Conservation (phyloP, 2,888 invertebrate species). For the Tetranychus truncatus region DNA sequence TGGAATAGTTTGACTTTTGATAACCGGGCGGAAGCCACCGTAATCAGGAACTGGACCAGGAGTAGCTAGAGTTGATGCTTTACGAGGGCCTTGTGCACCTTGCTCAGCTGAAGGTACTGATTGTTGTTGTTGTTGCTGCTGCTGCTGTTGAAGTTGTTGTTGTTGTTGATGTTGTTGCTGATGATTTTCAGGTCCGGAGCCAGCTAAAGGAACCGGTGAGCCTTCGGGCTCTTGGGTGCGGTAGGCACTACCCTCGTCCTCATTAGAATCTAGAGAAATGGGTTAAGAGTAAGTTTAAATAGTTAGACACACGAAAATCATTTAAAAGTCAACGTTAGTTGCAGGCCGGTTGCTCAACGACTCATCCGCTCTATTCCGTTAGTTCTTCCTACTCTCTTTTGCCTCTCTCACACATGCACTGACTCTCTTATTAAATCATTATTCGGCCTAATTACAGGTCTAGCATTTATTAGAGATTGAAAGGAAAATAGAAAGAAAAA, state of each 20-base stretch:
- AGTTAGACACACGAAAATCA: not conserved
- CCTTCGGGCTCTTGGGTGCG: conserved; percentile 1
- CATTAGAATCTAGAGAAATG: conserved; percentile 6
- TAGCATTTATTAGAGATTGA: not conserved
- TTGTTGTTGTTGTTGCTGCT: not conserved
- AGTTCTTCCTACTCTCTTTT: not conserved
- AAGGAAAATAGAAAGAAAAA: not conserved
- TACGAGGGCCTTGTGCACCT: not conserved
- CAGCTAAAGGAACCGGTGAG: not conserved
- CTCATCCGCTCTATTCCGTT: conserved; percentile 1
- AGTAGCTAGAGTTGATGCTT: conserved; percentile 5
- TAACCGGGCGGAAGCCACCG: conserved; percentile 5
- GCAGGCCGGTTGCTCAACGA: not conserved
- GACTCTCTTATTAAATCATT: not conserved
- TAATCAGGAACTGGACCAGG: conserved; percentile 7
- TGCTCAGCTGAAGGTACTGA: not conserved
- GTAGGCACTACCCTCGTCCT: conserved; percentile 7
- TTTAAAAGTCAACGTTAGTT: not conserved
- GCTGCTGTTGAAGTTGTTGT: not conserved
- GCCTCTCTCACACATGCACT: not conserved
- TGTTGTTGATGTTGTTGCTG: not conserved
- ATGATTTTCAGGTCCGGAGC: not conserved
- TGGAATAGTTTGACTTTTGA: not conserved
- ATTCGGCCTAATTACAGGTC: not conserved
- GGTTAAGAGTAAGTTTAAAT: not conserved